Conservation (phyloP, 2,113 vertebrate species). For the Alligator mississippiensis region DNA sequence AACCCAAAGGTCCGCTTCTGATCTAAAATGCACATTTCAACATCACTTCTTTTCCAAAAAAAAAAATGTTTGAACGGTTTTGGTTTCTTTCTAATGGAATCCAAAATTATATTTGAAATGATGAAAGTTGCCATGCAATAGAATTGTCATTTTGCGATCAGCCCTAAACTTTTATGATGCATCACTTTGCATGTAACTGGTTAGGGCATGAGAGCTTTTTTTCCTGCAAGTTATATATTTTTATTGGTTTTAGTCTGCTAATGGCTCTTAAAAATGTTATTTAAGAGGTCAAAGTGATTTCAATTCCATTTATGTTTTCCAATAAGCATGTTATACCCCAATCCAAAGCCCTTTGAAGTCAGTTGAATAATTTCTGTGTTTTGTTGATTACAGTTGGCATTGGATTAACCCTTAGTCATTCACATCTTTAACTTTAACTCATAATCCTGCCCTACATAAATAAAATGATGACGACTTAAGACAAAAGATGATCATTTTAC, state of each 20-base stretch:
- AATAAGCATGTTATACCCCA: neutral
- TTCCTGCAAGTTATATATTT: neutral
- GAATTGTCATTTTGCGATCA: fast-evolving
- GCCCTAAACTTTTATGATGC: neutral
- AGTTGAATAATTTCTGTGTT: neutral
- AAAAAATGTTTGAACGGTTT: neutral
- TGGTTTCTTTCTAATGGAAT: neutral
- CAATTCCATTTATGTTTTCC: neutral
- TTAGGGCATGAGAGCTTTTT: neutral
- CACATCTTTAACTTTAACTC: neutral
- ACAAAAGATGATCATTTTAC: too few species aligned
- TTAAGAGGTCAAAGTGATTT: neutral
- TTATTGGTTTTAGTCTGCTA: neutral
- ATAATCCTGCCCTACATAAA: neutral
- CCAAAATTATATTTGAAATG: neutral
- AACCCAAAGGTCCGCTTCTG: neutral
- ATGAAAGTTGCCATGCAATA: neutral
- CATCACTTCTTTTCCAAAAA: neutral
- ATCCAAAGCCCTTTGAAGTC: neutral
- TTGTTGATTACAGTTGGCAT: neutral
- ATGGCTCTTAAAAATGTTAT: neutral
- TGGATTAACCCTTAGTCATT: neutral
- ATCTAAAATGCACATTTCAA: neutral
- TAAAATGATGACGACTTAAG: neutral
- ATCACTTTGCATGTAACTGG: neutral